phyloP scores from a whole-genome alignment of 2,113 vertebrate genomes.

The Eolophus roseicapilla region DNA sequence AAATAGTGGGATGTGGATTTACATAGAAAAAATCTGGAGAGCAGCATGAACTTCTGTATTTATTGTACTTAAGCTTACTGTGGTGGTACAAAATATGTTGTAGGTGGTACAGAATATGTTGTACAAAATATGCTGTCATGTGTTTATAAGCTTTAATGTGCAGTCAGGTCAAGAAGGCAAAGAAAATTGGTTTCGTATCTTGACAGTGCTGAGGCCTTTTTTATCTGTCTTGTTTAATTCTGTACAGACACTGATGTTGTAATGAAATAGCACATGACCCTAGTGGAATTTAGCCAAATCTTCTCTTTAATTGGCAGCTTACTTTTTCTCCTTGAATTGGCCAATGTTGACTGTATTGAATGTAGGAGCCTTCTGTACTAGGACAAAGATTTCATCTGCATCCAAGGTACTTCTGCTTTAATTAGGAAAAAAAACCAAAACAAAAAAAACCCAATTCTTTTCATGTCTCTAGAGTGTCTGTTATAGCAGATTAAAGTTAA shows the following conservation, averaged over 20 bases:
- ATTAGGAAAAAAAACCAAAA: background rate
- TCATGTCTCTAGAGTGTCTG: background rate
- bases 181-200: background rate
- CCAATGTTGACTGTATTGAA: background rate
- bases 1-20: background rate
- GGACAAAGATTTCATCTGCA: background rate
- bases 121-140: background rate
- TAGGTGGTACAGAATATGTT: background rate
- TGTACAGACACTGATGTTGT: background rate
- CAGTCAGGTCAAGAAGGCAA: background rate
- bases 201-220: background rate
- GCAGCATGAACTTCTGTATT: background rate
- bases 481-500: background rate
- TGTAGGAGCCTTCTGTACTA: background rate
- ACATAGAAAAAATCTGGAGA: background rate
- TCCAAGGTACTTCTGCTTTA: background rate
- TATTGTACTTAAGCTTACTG: background rate
- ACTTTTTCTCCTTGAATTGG: background rate
- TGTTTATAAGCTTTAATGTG: background rate
- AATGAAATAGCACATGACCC: background rate
- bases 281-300: slow-evolving; percentile 9
- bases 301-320: slow-evolving; percentile 17
- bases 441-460: background rate
- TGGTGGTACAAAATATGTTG: background rate
- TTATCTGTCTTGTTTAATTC: background rate